Evolutionary conservation across 2,113 vertebrate species (phyloP).

Genomic region (Anguilla rostrata): DNA sequence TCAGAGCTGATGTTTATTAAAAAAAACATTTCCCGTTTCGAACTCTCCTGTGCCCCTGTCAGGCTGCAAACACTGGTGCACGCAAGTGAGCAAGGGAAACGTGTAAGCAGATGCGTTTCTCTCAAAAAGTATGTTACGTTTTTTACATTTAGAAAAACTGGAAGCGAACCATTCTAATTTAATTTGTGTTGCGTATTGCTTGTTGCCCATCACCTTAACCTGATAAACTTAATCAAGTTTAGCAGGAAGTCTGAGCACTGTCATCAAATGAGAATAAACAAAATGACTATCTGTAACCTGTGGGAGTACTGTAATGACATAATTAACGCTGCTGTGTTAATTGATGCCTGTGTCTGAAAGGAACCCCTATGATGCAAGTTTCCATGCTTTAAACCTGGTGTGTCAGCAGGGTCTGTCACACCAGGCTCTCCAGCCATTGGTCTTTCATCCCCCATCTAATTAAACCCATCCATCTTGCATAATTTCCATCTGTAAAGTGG

Average conservation of each 20-base stretch:
- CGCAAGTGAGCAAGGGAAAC: background rate
- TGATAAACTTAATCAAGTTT: background rate
- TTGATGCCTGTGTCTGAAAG: background rate
- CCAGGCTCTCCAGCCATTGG: background rate
- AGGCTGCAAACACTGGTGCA: background rate
- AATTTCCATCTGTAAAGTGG: background rate
- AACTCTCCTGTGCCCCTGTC: background rate
- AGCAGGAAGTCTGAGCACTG: background rate
- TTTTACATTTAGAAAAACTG: background rate
- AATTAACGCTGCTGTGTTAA: constrained; percentile 1
- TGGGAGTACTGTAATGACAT: background rate
- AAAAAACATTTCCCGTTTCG: background rate
- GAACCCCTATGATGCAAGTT: background rate
- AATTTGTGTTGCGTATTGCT: background rate
- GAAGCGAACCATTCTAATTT: background rate
- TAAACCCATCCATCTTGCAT: background rate
- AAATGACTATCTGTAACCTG: background rate
- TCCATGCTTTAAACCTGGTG: background rate
- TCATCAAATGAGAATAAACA: background rate
- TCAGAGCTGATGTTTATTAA: background rate
- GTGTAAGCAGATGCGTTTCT: background rate
- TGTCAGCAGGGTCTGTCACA: background rate
- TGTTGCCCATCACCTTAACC: background rate
- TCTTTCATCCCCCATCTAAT: background rate
- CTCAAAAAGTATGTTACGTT: background rate